phyloP scores from a whole-genome alignment of 2,113 vertebrate species.

The Sebastes schlegelii region DNA sequence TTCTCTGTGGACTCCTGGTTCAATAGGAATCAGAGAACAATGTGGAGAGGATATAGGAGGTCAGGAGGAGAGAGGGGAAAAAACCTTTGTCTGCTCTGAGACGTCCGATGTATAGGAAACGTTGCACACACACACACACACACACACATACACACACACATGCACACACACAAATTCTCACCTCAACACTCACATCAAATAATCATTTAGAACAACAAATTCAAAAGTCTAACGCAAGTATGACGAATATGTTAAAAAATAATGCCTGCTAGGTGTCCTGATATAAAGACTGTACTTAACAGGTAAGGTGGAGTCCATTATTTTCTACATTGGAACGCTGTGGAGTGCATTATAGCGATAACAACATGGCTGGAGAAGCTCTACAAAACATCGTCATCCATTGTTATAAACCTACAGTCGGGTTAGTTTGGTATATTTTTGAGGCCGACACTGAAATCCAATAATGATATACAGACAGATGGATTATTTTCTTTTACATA shows the following conservation, averaged over 20 bases:
- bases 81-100: slow-evolving; percentile 69
- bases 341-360: neutral
- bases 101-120: slow-evolving; percentile 50
- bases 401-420: neutral
- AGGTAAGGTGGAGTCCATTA: neutral
- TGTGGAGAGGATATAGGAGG: slow-evolving; percentile 73
- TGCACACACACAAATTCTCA: neutral
- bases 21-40: slow-evolving; percentile 83
- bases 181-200: neutral
- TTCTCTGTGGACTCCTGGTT: slow-evolving; percentile 76
- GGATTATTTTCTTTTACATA: neutral
- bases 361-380: neutral
- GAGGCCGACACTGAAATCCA: neutral
- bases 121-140: neutral
- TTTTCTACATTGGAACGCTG: neutral
- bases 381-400: neutral
- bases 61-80: slow-evolving; percentile 71
- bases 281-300: neutral
- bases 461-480: neutral
- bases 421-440: too few relatives aligned
- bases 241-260: neutral
- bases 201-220: neutral
- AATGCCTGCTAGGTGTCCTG: neutral
- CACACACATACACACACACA: slow-evolving; percentile 23
- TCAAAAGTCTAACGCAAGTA: neutral